Base-by-base conservation (phyloP, 2,888 invertebrate genomes). In the Drosophila mercatorum region DNA sequence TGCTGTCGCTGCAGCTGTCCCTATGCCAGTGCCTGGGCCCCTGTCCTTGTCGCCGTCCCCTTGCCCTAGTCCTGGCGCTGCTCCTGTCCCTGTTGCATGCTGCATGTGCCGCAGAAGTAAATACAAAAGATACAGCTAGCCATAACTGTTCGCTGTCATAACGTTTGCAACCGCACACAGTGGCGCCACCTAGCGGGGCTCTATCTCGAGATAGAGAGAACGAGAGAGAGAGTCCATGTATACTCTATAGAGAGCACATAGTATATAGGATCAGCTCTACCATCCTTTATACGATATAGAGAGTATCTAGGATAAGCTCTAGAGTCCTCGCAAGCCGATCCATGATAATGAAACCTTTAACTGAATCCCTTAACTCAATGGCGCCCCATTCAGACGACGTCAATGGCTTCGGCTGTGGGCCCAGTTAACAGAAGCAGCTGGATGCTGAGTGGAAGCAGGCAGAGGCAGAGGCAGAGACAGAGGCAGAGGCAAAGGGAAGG, bases 111-210 rank as follows among this genome's bases (percentile, higher is more conserved):
- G 43, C 83, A 69, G 68, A 63, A 83, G 88, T 88, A 85, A 88
- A 88, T 81, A 88, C 83, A 88, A 86, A 84, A 78, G 88, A 88
- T 76, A 78, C 79, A 47, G 26, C 58, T 65, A 14, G 75, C 75
- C 69, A 40, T 40, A 55, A 55, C 55, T 41, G 55, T 55, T 68
- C 36, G 47, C 82, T 71, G 70, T 70, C 72, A 82, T 79, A 76
- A 80, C 11, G 65, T 3, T 59, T 76, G 76, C 64, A 61, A 65
- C 57, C 38, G 31, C 43, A 12, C 14, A 0, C 83, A 85, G 78
- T 44, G 88, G 65, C 73, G 80, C 44, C 51, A 31, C 40, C 59
- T 41, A 14, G 59, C 31, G 59, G 59, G 59, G 51, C 3, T 36
- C 51, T 3, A 6, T 12, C 1, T 2, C 22, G 11, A 22, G 1